Evolutionary conservation across 2,888 invertebrate genomes (phyloP).

Genomic region (Metellina segmentata): DNA sequence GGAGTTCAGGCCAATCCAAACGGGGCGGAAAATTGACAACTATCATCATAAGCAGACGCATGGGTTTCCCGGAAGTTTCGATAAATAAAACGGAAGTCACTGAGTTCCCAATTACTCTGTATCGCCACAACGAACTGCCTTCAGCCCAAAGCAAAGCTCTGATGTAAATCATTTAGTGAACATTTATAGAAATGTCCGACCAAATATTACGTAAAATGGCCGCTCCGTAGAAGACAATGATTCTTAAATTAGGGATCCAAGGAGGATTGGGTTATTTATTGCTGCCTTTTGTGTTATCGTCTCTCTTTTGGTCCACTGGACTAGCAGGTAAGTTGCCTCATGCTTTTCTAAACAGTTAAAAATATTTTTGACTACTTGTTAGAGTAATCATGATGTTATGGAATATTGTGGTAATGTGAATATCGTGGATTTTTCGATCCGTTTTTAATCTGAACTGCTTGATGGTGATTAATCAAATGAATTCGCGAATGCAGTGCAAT

Average conservation of each 20-base stretch:
- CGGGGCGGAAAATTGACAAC: conserved; percentile 55
- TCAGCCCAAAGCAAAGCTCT: conserved; percentile 38
- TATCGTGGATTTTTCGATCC: too few species aligned
- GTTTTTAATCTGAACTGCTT: too few species aligned
- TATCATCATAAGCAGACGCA: conserved; percentile 66
- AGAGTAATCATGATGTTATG: too few species aligned
- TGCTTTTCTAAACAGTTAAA: too few species aligned
- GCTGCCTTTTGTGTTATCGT: not conserved
- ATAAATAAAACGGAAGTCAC: conserved; percentile 69
- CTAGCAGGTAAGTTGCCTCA: conserved; percentile 14
- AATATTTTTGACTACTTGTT: too few species aligned
- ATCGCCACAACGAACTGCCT: conserved; percentile 33
- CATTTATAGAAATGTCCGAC: not conserved
- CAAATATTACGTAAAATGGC: conserved; percentile 11
- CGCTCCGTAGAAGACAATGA: conserved; percentile 34
- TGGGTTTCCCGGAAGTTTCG: conserved; percentile 60
- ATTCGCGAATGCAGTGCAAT: too few species aligned
- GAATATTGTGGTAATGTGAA: too few species aligned
- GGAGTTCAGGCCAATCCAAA: conserved; percentile 53
- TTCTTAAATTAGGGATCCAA: not conserved
- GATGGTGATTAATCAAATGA: too few species aligned
- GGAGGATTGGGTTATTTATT: not conserved
- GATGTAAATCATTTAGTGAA: conserved; percentile 1
- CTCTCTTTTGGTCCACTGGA: not conserved
- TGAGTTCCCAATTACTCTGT: conserved; percentile 63